Percentiles rank a stretch among this genome's conserved stretches.
Conservation (phyloP, 2,888 invertebrate species). For the Norana najaformis region DNA sequence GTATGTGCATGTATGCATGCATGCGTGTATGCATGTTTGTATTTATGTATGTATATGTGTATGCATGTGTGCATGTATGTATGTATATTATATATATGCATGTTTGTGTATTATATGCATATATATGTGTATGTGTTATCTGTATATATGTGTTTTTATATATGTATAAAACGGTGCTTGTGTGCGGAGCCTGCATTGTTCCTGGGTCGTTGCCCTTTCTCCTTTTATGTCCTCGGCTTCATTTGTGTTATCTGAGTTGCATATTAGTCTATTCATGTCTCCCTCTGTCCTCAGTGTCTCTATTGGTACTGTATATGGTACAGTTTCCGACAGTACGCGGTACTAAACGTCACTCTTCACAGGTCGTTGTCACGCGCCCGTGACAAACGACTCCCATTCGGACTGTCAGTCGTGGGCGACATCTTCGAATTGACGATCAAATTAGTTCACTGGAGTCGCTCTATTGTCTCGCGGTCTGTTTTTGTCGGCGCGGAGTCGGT, state of each 20-base stretch:
- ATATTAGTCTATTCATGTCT: neutral
- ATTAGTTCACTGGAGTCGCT: constrained; percentile 1
- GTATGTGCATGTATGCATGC: neutral
- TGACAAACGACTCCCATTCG: neutral
- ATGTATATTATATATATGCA: too few species aligned
- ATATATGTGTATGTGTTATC: too few species aligned
- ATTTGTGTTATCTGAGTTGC: too few species aligned
- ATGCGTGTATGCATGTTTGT: neutral
- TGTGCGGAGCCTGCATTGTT: neutral
- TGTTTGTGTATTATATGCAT: too few species aligned
- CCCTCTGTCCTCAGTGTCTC: neutral
- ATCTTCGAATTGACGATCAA: constrained; percentile 13
- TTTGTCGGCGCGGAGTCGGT: neutral
- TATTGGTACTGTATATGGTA: neutral
- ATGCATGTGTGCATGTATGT: too few species aligned
- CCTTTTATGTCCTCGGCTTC: neutral
- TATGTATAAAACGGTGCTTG: neutral
- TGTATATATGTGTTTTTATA: too few species aligned
- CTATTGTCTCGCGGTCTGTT: neutral
- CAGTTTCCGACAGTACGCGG: neutral
- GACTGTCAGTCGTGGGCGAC: neutral
- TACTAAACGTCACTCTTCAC: neutral
- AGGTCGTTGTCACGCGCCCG: neutral
- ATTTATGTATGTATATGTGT: too few species aligned
- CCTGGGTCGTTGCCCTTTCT: neutral